A percentile compares a stretch with the other conserved stretches of the same genome.
Conservation (phyloP, 2,888 invertebrate species). For the Priocnemis perturbator region DNA sequence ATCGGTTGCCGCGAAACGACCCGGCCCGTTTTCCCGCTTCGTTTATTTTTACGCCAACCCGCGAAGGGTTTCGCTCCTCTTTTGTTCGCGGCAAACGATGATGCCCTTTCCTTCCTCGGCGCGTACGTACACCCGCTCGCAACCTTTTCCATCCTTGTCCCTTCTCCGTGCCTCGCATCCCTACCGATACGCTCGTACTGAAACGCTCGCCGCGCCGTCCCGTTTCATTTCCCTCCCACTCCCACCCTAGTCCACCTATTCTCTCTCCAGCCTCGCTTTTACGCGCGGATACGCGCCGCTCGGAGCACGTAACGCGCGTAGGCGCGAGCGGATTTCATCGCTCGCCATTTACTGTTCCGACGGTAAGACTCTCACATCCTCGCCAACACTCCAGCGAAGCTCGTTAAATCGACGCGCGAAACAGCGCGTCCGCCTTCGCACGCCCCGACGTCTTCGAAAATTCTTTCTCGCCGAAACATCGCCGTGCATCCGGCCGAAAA, state of each 20-base stretch:
- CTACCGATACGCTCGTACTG: neutral
- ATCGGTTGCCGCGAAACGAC: constrained; percentile 34
- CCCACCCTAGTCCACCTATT: neutral
- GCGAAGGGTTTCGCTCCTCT: constrained; percentile 27
- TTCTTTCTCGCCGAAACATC: too few species aligned
- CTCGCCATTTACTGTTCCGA: too few species aligned
- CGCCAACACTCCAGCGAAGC: too few species aligned
- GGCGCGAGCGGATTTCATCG: too few species aligned
- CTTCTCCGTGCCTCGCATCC: neutral
- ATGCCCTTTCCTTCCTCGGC: constrained; percentile 22
- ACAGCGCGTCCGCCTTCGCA: too few species aligned
- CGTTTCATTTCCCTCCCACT: neutral
- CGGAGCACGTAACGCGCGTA: too few species aligned
- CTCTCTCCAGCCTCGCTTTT: neutral
- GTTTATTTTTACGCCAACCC: constrained; percentile 49
- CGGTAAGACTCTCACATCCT: too few species aligned
- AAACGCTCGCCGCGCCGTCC: neutral
- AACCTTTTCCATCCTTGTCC: constrained; percentile 1
- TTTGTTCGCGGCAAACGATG: constrained; percentile 32
- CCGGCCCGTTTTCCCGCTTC: constrained; percentile 44
- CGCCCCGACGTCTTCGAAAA: too few species aligned
- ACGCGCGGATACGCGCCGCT: too few species aligned
- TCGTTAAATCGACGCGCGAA: too few species aligned
- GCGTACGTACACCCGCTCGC: constrained; percentile 10
- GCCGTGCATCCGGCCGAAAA: too few species aligned